These are phyloP conservation scores for Peromyscus melanophrys DNA, from an alignment of 2,797 vertebrate genomes.

Conservation along the genomic window DNA sequence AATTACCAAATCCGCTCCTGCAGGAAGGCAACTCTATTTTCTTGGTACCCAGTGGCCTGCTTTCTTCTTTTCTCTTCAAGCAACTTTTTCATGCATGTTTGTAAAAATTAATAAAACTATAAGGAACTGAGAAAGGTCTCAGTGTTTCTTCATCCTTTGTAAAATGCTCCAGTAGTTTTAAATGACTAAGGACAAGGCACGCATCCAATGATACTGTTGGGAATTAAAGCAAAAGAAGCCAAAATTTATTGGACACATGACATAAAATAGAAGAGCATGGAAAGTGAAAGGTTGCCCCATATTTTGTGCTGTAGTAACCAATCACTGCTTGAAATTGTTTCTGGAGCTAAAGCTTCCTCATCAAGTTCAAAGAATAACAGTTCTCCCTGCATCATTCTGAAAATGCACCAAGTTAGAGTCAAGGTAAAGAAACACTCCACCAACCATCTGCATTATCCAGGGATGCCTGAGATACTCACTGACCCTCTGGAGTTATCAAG, in stretches of 20 bases:
- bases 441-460: not conserved
- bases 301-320: not conserved
- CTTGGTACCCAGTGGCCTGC: not conserved
- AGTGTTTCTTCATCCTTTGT: not conserved
- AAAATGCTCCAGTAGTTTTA: slow-evolving; percentile 55
- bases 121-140: not conserved
- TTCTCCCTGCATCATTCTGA: not conserved
- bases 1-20: not conserved
- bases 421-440: slow-evolving; percentile 1
- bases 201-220: not conserved
- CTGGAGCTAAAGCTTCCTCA: not conserved
- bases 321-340: not conserved
- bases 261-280: not conserved
- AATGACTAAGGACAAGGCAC: slow-evolving; percentile 3
- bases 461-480: not conserved
- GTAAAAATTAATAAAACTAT: slow-evolving; percentile 57
- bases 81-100: slow-evolving; percentile 41
- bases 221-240: slow-evolving; percentile 14
- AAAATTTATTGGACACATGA: not conserved
- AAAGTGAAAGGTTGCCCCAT: not conserved
- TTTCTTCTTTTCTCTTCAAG: slow-evolving; percentile 41
- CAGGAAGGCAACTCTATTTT: slow-evolving; percentile 43
- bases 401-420: not conserved
- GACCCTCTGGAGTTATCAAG: not conserved
- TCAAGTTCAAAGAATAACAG: slow-evolving; percentile 20